Evolutionary conservation across 1,140 invertebrate species (phyloP).

Genomic region (Holotrichia oblita): DNA sequence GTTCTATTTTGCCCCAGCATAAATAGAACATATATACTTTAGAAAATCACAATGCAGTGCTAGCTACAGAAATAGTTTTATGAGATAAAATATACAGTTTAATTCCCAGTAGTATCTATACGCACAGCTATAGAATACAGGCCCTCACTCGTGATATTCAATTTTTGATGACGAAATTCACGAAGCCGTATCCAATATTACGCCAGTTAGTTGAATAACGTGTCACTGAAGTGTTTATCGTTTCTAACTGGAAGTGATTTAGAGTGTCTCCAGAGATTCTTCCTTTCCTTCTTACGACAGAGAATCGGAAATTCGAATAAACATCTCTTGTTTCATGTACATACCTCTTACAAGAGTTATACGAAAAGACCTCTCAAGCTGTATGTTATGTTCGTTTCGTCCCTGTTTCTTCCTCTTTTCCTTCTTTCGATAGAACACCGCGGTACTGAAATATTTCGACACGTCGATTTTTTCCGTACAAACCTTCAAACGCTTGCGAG

Average conservation of each 20-base stretch:
- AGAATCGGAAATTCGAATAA: constrained; percentile 21
- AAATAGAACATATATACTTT: too few relatives aligned
- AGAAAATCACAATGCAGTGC: too few relatives aligned
- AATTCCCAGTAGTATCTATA: not conserved
- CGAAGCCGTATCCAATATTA: not conserved
- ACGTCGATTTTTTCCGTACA: not conserved
- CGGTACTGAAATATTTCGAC: not conserved
- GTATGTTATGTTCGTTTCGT: not conserved
- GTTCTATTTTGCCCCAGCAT: too few relatives aligned
- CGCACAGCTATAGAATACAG: not conserved
- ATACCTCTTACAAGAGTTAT: not conserved
- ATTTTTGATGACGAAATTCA: not conserved
- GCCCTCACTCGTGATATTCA: not conserved
- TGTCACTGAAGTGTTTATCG: constrained; percentile 12
- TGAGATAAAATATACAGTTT: too few relatives aligned
- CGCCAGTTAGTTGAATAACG: not conserved
- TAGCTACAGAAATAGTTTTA: too few relatives aligned
- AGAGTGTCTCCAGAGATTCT: not conserved
- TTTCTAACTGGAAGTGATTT: not conserved
- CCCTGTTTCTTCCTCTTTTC: not conserved
- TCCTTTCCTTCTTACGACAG: not conserved
- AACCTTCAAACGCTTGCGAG: not conserved
- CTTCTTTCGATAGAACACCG: not conserved
- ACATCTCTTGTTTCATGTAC: constrained; percentile 21
- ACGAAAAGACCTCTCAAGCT: not conserved